Conservation (phyloP, 92 coral and sea anemone genomes). For the Zoanthus sansibaricus region DNA sequence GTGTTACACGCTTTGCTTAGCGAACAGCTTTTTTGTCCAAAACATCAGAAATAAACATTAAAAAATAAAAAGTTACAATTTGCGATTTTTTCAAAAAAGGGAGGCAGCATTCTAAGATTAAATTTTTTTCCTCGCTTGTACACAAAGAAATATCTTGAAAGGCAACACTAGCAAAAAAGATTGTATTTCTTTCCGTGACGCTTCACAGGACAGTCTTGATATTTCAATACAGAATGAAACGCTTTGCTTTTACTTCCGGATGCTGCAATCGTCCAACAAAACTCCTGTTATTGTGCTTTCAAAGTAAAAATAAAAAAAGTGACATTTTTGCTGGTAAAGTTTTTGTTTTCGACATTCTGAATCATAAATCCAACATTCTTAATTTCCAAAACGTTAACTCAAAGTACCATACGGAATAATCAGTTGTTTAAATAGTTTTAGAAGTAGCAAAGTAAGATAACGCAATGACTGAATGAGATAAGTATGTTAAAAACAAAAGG, state of each 20-base stretch:
- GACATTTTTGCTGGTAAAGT: too few relatives aligned
- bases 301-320: too few relatives aligned
- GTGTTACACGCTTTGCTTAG: background rate
- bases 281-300: too few relatives aligned
- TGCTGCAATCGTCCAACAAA: too few relatives aligned
- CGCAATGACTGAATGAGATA: too few relatives aligned
- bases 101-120: background rate
- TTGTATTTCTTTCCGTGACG: constrained; percentile 46
- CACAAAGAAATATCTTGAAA: background rate
- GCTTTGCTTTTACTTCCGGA: background rate
- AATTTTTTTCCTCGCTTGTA: background rate
- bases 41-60: background rate
- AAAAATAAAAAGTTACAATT: background rate
- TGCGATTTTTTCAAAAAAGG: background rate
- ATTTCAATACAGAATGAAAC: background rate
- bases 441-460: too few relatives aligned
- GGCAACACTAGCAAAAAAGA: background rate
- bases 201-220: constrained; percentile 23
- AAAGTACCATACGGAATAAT: too few relatives aligned
- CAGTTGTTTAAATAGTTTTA: too few relatives aligned
- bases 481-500: too few relatives aligned
- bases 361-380: too few relatives aligned
- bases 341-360: too few relatives aligned
- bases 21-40: background rate
- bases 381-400: too few relatives aligned